Evolutionary conservation across 2,113 vertebrate genomes (phyloP).

Genomic region (Maccullochella peelii): DNA sequence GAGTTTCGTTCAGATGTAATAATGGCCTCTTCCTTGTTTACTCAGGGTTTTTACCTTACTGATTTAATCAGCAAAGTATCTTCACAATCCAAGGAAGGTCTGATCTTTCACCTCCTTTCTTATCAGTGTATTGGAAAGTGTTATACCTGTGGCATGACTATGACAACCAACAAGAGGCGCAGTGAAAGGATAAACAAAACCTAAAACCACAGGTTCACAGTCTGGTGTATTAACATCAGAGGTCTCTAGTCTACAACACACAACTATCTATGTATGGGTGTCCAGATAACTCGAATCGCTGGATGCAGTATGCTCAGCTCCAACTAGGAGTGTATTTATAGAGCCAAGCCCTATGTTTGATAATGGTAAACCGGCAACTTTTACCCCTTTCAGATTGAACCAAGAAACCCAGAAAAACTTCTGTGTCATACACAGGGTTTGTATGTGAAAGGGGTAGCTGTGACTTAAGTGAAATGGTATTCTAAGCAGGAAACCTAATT

Average conservation of each 20-base stretch:
- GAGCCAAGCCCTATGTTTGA: neutral
- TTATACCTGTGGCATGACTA: neutral
- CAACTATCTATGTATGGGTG: slow-evolving; percentile 49
- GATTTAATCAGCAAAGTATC: neutral
- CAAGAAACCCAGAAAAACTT: neutral
- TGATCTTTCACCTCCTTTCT: neutral
- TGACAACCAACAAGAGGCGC: neutral
- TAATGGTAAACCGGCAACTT: neutral
- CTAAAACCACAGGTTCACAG: slow-evolving; percentile 56
- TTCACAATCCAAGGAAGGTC: neutral
- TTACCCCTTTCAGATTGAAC: neutral
- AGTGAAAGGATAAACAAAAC: slow-evolving; percentile 63
- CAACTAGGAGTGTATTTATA: neutral
- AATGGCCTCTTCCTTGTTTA: neutral
- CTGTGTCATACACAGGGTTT: neutral
- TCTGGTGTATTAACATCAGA: slow-evolving; percentile 42
- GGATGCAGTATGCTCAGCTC: neutral
- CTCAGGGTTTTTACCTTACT: neutral
- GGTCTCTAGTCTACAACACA: slow-evolving; percentile 62
- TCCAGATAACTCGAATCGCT: slow-evolving; percentile 83
- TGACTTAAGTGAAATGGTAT: slow-evolving; percentile 32
- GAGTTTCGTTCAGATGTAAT: neutral
- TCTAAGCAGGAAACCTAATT: slow-evolving; percentile 42
- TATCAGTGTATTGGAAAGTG: neutral
- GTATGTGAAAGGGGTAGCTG: neutral